Conservation (phyloP, 2,888 invertebrate genomes). For the Nomada hirtipes region DNA sequence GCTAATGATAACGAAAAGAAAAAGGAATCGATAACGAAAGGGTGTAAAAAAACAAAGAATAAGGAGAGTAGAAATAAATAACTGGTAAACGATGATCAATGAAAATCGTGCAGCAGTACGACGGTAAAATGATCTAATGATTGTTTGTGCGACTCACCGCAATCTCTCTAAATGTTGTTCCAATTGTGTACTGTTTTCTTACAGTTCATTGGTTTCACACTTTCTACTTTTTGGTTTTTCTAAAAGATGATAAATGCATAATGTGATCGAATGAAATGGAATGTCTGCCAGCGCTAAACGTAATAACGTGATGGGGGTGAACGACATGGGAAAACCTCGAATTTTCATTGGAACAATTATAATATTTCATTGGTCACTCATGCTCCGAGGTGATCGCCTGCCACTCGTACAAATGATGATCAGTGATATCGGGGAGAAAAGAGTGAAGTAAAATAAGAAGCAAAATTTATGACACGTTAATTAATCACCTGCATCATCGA, state of each 20-base stretch:
- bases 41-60: slow-evolving; percentile 8
- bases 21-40: slow-evolving; percentile 52
- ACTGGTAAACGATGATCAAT: slow-evolving; percentile 74
- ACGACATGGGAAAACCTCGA: slow-evolving; percentile 55
- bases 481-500: slow-evolving; percentile 32
- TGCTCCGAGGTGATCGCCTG: slow-evolving; percentile 58
- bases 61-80: slow-evolving; percentile 38
- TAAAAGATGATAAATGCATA: slow-evolving; percentile 83
- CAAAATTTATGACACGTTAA: slow-evolving; percentile 14
- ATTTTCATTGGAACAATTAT: neutral
- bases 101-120: slow-evolving; percentile 83
- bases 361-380: slow-evolving; percentile 29
- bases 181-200: slow-evolving; percentile 83
- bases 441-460: neutral
- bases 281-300: slow-evolving; percentile 56
- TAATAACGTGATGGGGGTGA: slow-evolving; percentile 34
- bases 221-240: slow-evolving; percentile 85
- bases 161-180: slow-evolving; percentile 84
- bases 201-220: slow-evolving; percentile 83
- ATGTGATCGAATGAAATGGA: slow-evolving; percentile 80
- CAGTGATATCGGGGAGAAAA: slow-evolving; percentile 33
- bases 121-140: slow-evolving; percentile 79
- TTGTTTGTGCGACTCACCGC: slow-evolving; percentile 83
- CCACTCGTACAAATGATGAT: slow-evolving; percentile 53
- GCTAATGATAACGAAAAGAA: slow-evolving; percentile 66